Conservation (phyloP, 1,140 invertebrate genomes). For the Drosophila willistoni region DNA sequence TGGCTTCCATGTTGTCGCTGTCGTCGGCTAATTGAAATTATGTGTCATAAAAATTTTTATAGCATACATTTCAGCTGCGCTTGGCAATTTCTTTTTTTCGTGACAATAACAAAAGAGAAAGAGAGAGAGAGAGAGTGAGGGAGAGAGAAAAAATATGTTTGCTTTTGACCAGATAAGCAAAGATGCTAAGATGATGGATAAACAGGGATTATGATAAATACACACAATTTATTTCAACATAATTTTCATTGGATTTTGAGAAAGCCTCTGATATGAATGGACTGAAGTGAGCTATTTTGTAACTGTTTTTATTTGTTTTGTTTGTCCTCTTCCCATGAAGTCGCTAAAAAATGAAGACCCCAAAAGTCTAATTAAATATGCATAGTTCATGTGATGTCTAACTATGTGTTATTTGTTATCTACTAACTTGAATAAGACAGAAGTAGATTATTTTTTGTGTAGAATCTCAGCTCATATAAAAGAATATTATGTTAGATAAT, state of each 20-base stretch:
- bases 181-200: constrained; percentile 11
- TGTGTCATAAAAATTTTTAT: constrained; percentile 56
- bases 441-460: no score
- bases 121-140: background rate
- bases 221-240: constrained; percentile 1
- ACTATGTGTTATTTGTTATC: no score
- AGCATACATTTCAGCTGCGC: constrained; percentile 66
- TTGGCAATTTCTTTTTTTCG: constrained; percentile 17
- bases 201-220: background rate
- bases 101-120: background rate
- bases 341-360: no score
- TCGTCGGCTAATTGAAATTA: constrained; percentile 31
- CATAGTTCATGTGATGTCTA: no score
- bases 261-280: background rate
- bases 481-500: no score
- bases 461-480: no score
- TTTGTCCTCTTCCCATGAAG: no score
- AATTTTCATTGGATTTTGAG: background rate
- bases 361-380: no score
- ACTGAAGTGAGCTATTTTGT: background rate
- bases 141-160: background rate
- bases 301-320: background rate
- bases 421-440: no score
- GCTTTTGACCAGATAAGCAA: background rate
- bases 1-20: constrained; percentile 1